These are phyloP conservation scores for Lottia scabra DNA, from an alignment of 2,888 invertebrate genomes.

Conservation along the genomic window DNA sequence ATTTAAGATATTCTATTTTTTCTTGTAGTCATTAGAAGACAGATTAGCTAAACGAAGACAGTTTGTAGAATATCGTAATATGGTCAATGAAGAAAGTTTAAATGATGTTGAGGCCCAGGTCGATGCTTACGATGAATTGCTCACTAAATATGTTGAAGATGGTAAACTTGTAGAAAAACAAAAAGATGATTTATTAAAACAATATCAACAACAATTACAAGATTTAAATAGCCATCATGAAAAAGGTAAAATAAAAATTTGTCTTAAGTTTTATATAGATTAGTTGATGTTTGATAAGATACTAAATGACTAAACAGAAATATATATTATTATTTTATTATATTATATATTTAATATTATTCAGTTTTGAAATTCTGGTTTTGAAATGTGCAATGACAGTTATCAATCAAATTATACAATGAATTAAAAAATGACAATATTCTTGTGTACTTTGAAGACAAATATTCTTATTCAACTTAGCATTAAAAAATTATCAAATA, in stretches of 20 bases:
- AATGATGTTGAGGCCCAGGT: constrained; percentile 39
- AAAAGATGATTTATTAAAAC: constrained; percentile 53
- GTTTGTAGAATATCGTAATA: constrained; percentile 51
- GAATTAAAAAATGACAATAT: too few relatives aligned
- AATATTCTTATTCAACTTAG: too few relatives aligned
- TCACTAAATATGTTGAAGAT: constrained; percentile 46
- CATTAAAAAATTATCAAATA: too few relatives aligned
- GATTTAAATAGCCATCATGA: constrained; percentile 42
- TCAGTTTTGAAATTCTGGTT: too few relatives aligned
- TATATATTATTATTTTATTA: too few relatives aligned
- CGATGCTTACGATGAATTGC: constrained; percentile 38
- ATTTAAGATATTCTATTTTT: constrained; percentile 1
- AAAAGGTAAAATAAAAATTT: constrained; percentile 27
- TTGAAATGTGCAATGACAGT: too few relatives aligned
- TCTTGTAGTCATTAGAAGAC: constrained; percentile 56
- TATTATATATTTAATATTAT: too few relatives aligned
- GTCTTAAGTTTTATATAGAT: too few relatives aligned
- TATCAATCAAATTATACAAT: too few relatives aligned
- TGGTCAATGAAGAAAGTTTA: constrained; percentile 43
- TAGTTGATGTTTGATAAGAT: too few relatives aligned
- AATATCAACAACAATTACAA: constrained; percentile 49
- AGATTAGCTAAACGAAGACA: constrained; percentile 56
- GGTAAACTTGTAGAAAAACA: constrained; percentile 52
- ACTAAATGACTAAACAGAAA: too few relatives aligned
- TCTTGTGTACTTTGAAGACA: too few relatives aligned